Conservation (phyloP, 1,140 invertebrate species). For the Drosophila teissieri region DNA sequence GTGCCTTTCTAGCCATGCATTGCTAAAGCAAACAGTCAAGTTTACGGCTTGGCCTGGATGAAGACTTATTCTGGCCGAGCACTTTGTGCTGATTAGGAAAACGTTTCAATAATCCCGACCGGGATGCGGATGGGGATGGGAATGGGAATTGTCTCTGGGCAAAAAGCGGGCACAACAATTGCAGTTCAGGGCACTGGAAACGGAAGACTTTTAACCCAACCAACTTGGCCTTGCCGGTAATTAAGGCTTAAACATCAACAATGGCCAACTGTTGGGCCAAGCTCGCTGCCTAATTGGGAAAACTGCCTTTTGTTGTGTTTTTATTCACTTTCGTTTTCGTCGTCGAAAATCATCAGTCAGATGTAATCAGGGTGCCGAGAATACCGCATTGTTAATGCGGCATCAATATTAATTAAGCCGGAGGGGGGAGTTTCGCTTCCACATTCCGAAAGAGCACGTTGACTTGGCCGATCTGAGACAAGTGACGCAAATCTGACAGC, state of each 20-base stretch:
- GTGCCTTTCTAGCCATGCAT: slow-evolving; percentile 50
- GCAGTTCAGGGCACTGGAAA: slow-evolving; percentile 55
- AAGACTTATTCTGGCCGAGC: slow-evolving; percentile 26
- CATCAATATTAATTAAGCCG: slow-evolving; percentile 81
- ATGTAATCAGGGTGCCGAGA: slow-evolving; percentile 69
- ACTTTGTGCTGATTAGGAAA: slow-evolving; percentile 81
- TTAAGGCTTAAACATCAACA: slow-evolving; percentile 67
- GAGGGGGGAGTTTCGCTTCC: no score
- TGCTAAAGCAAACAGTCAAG: slow-evolving; percentile 53
- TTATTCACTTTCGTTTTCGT: slow-evolving; percentile 18
- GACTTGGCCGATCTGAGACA: slow-evolving; percentile 24
- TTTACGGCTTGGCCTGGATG: slow-evolving; percentile 41
- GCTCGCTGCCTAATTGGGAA: slow-evolving; percentile 61
- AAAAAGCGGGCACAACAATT: slow-evolving; percentile 55
- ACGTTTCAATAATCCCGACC: slow-evolving; percentile 68
- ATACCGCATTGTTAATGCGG: slow-evolving; percentile 69
- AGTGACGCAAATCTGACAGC: slow-evolving; percentile 78
- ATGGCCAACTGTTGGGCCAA: slow-evolving; percentile 63
- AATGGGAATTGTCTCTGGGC: slow-evolving; percentile 36
- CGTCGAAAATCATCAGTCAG: slow-evolving; percentile 69
- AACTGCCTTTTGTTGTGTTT: slow-evolving; percentile 47
- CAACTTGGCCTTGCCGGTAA: slow-evolving; percentile 60
- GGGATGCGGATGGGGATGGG: no score
- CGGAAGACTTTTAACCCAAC: slow-evolving; percentile 59
- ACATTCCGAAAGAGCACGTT: slow-evolving; percentile 7